Percentiles rank a stretch among this genome's conserved stretches.
These are phyloP conservation scores for Anthophora plumipes DNA, from an alignment of 2,888 invertebrate species.

Conservation along the genomic window DNA sequence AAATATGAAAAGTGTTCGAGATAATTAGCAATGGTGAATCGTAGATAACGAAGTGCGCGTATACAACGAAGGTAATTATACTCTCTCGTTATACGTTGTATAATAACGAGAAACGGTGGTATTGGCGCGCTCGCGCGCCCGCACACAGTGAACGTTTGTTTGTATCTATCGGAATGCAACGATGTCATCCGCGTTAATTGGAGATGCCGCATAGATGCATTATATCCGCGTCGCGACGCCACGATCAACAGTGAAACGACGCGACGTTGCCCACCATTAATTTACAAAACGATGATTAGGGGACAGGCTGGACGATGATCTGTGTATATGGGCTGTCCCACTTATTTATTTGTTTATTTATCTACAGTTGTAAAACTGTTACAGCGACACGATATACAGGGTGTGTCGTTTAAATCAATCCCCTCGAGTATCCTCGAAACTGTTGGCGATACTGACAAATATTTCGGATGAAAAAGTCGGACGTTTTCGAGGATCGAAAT, in stretches of 20 bases:
- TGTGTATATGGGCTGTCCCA: too few species aligned
- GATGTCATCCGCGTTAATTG: slow-evolving; percentile 67
- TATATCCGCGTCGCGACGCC: slow-evolving; percentile 52
- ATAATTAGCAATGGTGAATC: slow-evolving; percentile 60
- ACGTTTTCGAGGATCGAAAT: too few species aligned
- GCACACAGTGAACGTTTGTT: too few species aligned
- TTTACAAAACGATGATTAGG: slow-evolving; percentile 70
- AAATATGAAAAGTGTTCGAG: slow-evolving; percentile 23
- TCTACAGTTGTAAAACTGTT: too few species aligned
- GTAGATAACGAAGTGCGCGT: slow-evolving; percentile 58
- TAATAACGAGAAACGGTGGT: slow-evolving; percentile 60
- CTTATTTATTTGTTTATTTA: too few species aligned
- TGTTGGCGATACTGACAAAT: too few species aligned
- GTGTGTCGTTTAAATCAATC: too few species aligned
- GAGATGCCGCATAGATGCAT: slow-evolving; percentile 64
- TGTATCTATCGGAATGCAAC: slow-evolving; percentile 65
- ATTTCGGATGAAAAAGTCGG: too few species aligned
- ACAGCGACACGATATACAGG: too few species aligned
- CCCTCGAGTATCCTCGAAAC: too few species aligned
- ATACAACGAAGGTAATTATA: slow-evolving; percentile 59
- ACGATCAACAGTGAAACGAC: slow-evolving; percentile 57
- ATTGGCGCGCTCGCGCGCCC: background rate
- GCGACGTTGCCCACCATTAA: slow-evolving; percentile 63
- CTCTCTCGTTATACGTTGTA: slow-evolving; percentile 41
- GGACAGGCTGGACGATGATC: background rate